A percentile compares a stretch with the other conserved stretches of the same genome.
phyloP scores from a whole-genome alignment of 2,888 invertebrate species.

The Diadromus collaris region DNA sequence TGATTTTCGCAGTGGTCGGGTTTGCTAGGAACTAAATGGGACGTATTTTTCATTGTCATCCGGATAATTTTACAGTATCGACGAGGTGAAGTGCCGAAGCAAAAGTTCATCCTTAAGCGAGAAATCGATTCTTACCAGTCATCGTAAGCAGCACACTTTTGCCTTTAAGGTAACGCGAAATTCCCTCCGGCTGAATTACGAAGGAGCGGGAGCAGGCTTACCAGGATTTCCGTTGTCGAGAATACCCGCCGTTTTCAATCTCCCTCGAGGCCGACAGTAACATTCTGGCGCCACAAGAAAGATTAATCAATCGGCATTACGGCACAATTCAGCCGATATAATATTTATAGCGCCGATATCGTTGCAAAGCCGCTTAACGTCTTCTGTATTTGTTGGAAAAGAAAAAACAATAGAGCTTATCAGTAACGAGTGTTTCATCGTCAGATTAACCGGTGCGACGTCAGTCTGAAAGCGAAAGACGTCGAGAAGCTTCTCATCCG shows the following conservation, averaged over 20 bases:
- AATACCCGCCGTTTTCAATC: slow-evolving; percentile 21
- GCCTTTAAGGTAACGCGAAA: slow-evolving; percentile 40
- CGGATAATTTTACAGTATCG: background rate
- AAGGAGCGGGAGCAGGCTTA: slow-evolving; percentile 36
- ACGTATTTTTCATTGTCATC: background rate
- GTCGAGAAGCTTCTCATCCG: background rate
- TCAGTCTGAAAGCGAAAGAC: slow-evolving; percentile 14
- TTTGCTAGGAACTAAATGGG: no score
- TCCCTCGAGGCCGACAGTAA: slow-evolving; percentile 36
- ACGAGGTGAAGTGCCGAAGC: no score
- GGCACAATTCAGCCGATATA: background rate
- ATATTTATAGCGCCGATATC: background rate
- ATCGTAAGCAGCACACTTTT: slow-evolving; percentile 42
- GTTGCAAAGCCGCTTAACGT: no score
- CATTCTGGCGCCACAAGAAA: slow-evolving; percentile 22
- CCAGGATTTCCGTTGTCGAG: slow-evolving; percentile 42
- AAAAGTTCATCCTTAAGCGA: background rate
- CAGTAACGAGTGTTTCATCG: slow-evolving; percentile 4
- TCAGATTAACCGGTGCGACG: slow-evolving; percentile 42
- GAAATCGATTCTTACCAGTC: slow-evolving; percentile 50
- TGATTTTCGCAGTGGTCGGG: no score
- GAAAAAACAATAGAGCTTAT: slow-evolving; percentile 8
- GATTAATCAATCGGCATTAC: slow-evolving; percentile 40
- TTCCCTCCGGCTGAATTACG: slow-evolving; percentile 24
- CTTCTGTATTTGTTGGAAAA: no score